Percentiles rank a stretch among this genome's conserved stretches.
Conservation (phyloP, 1,140 invertebrate genomes). For the Epicauta chinensis region DNA sequence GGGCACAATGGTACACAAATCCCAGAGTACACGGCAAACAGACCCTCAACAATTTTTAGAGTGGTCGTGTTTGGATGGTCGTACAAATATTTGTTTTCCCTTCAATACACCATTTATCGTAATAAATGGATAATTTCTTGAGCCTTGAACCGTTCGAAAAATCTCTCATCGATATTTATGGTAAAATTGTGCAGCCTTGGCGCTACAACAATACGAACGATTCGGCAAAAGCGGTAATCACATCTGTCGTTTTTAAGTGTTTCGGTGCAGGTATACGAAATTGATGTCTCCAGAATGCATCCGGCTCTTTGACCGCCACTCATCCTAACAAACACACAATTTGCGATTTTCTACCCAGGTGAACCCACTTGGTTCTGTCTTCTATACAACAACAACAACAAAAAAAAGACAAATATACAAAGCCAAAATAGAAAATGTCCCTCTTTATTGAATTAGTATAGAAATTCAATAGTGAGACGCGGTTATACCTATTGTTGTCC, state of each 20-base stretch:
- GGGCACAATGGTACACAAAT: not conserved
- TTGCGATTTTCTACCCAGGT: constrained; percentile 8
- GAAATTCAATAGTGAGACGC: too few species aligned
- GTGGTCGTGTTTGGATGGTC: constrained; percentile 21
- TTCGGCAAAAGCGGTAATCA: constrained; percentile 2
- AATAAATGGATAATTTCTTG: not conserved
- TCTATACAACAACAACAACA: too few species aligned
- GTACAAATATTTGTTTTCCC: constrained; percentile 22
- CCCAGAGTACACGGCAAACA: constrained; percentile 18
- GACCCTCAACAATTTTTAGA: constrained; percentile 6
- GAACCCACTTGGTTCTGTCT: not conserved
- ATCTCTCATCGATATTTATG: too few species aligned
- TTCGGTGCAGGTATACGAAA: not conserved
- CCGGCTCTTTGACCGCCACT: constrained; percentile 4
- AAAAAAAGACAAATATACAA: too few species aligned
- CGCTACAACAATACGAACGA: too few species aligned
- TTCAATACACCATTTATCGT: not conserved
- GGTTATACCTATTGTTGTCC: too few species aligned
- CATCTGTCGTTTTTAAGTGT: constrained; percentile 5
- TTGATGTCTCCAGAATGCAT: constrained; percentile 1
- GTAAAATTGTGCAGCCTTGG: too few species aligned
- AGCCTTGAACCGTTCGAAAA: too few species aligned
- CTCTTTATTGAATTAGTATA: too few species aligned
- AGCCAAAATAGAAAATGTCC: too few species aligned
- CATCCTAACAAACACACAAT: constrained; percentile 6